phyloP scores from a whole-genome alignment of 2,797 vertebrate species.

The Discoglossus pictus region DNA sequence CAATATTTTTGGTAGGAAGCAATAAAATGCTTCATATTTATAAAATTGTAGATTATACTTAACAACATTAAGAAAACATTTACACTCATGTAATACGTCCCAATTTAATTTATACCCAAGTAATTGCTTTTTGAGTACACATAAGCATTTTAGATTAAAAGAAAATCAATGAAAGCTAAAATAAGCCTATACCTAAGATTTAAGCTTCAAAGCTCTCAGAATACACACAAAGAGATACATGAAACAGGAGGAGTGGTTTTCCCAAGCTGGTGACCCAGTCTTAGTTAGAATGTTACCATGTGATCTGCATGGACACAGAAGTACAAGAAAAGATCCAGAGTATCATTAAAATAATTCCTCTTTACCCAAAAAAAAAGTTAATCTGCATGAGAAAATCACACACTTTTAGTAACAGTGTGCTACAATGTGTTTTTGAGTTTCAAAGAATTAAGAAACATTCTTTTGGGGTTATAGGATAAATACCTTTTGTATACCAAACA shows the following conservation, averaged over 20 bases:
- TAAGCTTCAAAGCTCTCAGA: conserved; percentile 62
- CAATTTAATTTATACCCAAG: conserved; percentile 54
- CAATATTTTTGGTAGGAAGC: too few relatives aligned
- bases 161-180: conserved; percentile 58
- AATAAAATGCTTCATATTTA: too few relatives aligned
- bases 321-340: conserved; percentile 52
- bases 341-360: conserved; percentile 59
- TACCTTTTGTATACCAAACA: too few relatives aligned
- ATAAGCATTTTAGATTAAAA: conserved; percentile 59
- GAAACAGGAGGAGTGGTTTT: conserved; percentile 64
- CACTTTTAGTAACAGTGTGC: conserved; percentile 31
- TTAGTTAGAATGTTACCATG: conserved; percentile 60
- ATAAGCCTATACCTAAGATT: conserved; percentile 59
- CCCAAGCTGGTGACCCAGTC: conserved; percentile 65
- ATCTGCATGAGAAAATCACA: conserved; percentile 62
- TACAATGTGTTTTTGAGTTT: background rate
- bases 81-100: too few relatives aligned
- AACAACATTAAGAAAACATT: too few relatives aligned
- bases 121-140: conserved; percentile 61
- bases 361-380: conserved; percentile 55
- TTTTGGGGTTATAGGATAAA: background rate
- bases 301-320: conserved; percentile 60
- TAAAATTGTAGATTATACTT: too few relatives aligned
- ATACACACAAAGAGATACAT: conserved; percentile 29
- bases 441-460: background rate